These are phyloP conservation scores for Anhinga rufa DNA, from an alignment of 2,113 vertebrate species.

Conservation along the genomic window DNA sequence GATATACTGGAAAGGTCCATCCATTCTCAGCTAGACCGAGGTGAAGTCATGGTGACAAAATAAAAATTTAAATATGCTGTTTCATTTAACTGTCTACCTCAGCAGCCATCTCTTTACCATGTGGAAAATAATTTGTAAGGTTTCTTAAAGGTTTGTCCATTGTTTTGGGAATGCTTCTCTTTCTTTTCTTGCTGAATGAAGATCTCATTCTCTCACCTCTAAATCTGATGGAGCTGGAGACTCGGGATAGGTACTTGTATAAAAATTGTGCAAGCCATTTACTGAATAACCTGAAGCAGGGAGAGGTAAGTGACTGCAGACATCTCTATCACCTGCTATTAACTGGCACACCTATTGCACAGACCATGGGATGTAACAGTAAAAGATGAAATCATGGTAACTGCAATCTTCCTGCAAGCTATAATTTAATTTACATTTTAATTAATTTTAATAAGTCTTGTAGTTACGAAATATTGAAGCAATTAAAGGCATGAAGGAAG, in stretches of 20 bases:
- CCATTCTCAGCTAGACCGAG: neutral
- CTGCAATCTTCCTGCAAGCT: neutral
- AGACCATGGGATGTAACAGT: neutral
- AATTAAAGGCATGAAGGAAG: conserved; percentile 2
- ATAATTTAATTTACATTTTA: conserved; percentile 51
- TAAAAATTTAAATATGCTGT: neutral
- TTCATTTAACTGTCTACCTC: neutral
- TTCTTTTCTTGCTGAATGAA: neutral
- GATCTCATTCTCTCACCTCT: neutral
- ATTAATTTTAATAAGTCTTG: conserved; percentile 25
- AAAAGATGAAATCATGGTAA: conserved; percentile 31
- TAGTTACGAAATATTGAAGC: neutral
- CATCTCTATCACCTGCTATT: neutral
- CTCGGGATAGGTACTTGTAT: neutral
- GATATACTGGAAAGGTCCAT: neutral
- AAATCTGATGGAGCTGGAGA: neutral
- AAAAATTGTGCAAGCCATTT: neutral
- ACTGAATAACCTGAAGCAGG: neutral
- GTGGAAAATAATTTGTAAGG: neutral
- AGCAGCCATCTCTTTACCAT: neutral
- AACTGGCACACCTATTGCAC: conserved; percentile 30
- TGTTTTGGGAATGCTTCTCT: neutral
- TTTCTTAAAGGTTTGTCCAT: neutral
- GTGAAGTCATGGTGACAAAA: neutral
- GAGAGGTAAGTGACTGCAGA: neutral